phyloP scores from a whole-genome alignment of 2,888 invertebrate genomes.

The Helobdella robusta region DNA sequence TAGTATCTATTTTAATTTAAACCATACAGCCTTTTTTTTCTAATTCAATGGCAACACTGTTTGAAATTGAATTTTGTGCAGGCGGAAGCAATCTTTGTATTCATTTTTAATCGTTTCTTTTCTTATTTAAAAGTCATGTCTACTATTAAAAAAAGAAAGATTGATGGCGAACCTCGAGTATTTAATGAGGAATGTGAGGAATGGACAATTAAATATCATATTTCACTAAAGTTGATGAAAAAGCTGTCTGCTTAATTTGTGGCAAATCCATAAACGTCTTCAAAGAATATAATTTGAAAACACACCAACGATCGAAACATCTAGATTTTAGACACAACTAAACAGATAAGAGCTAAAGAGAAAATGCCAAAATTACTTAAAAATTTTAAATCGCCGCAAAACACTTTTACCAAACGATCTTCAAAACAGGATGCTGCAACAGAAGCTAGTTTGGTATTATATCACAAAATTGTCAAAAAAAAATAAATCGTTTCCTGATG shows the following conservation, averaged over 20 bases:
- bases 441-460: not conserved
- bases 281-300: conserved; percentile 1
- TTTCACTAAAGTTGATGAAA: conserved; percentile 13
- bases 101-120: no score
- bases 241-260: conserved; percentile 1
- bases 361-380: not conserved
- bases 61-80: no score
- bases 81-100: no score
- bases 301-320: not conserved
- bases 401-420: not conserved
- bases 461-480: not conserved
- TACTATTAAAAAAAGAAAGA: conserved; percentile 10
- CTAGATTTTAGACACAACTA: not conserved
- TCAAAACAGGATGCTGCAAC: not conserved
- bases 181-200: not conserved
- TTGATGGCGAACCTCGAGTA: conserved; percentile 9
- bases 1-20: no score
- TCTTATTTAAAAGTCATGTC: no score
- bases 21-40: no score
- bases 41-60: no score
- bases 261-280: not conserved
- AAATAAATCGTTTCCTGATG: not conserved
- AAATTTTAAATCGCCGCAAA: not conserved
- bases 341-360: not conserved
- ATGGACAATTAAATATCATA: no score